These are phyloP conservation scores for Scaptomyza caliginosa DNA, from an alignment of 2,888 invertebrate species.

Conservation along the genomic window DNA sequence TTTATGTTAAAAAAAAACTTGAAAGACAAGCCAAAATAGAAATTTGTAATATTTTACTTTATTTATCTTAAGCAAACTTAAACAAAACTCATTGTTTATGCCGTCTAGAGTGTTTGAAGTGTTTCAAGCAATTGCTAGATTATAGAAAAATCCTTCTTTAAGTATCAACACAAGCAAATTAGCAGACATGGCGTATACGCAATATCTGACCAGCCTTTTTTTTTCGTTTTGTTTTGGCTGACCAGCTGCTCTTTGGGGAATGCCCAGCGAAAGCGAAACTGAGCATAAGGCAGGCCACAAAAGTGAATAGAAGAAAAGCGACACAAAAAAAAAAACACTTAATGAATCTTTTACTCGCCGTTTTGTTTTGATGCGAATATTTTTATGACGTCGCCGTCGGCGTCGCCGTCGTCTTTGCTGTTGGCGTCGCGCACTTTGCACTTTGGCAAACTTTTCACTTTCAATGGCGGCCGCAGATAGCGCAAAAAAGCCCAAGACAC, in stretches of 20 bases:
- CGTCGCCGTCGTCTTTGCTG: conserved; percentile 5
- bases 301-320: background rate
- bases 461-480: conserved; percentile 40
- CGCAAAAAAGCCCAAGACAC: background rate
- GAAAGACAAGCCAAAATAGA: conserved; percentile 1
- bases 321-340: conserved; percentile 34
- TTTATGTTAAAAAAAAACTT: too few species aligned
- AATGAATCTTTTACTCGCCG: conserved; percentile 62
- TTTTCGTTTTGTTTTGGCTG: conserved; percentile 2
- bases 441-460: conserved; percentile 77
- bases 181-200: conserved; percentile 32
- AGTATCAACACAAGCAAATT: too few species aligned
- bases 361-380: conserved; percentile 72
- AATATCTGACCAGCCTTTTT: conserved; percentile 11
- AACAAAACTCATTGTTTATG: too few species aligned
- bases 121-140: too few species aligned
- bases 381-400: conserved; percentile 42
- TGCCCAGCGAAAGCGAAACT: conserved; percentile 14
- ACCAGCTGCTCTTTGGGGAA: conserved; percentile 24
- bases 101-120: too few species aligned
- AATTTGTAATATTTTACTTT: too few species aligned
- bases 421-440: conserved; percentile 51
- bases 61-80: too few species aligned
- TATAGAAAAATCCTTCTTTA: too few species aligned
- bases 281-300: conserved; percentile 1